These are phyloP conservation scores for Chloroclystis v-ata DNA, from an alignment of 2,888 invertebrate genomes.

Conservation along the genomic window DNA sequence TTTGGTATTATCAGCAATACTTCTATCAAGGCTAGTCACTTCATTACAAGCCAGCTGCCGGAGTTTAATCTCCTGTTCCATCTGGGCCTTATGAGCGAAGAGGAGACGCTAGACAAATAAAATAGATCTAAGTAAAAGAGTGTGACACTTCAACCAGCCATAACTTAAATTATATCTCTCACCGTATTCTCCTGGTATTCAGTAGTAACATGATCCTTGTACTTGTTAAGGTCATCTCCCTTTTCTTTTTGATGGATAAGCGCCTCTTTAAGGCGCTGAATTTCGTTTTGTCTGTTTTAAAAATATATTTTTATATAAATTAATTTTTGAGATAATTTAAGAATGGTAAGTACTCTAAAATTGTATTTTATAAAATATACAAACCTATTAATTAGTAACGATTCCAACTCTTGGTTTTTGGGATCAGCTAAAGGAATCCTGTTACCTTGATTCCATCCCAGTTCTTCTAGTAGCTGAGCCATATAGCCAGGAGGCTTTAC, in stretches of 20 bases:
- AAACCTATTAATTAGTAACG: constrained; percentile 56
- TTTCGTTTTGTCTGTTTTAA: constrained; percentile 69
- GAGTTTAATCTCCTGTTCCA: constrained; percentile 82
- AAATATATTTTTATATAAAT: constrained; percentile 12
- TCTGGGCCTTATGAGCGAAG: constrained; percentile 82
- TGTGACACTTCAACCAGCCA: too few relatives aligned
- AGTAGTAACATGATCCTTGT: constrained; percentile 60
- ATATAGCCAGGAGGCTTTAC: constrained; percentile 65
- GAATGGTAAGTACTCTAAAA: too few relatives aligned
- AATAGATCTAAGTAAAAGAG: not conserved
- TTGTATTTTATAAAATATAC: not conserved
- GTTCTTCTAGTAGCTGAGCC: constrained; percentile 80
- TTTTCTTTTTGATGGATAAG: constrained; percentile 58
- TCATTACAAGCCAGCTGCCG: constrained; percentile 68
- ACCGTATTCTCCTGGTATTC: constrained; percentile 74
- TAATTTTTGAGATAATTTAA: not conserved
- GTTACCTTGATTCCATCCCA: constrained; percentile 87
- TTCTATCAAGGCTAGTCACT: constrained; percentile 65
- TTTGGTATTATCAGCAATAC: constrained; percentile 64
- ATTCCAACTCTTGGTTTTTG: constrained; percentile 78
- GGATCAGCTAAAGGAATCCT: constrained; percentile 88
- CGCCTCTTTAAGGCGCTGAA: constrained; percentile 62
- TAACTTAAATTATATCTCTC: constrained; percentile 32
- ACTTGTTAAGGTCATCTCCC: constrained; percentile 62
- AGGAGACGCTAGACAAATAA: constrained; percentile 76